Evolutionary conservation across 64 coral and sea anemone genomes (phyloP).

Genomic region (Anthopleura sola): DNA sequence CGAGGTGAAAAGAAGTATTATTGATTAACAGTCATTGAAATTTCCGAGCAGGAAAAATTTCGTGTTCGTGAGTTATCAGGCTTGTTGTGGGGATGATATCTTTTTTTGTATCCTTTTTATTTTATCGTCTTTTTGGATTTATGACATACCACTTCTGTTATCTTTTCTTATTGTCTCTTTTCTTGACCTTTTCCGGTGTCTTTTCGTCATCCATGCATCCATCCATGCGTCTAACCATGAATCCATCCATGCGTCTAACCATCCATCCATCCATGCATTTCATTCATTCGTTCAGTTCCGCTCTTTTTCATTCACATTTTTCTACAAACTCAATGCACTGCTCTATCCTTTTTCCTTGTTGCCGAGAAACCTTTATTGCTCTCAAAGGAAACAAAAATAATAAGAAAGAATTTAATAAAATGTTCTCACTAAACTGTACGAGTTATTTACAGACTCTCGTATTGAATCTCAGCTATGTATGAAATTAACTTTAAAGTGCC

Average conservation of each 20-base stretch:
- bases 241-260: too few species aligned
- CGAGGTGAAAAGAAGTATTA: not conserved
- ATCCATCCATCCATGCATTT: not conserved
- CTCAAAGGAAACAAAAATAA: too few species aligned
- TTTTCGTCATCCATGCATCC: not conserved
- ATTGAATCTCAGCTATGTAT: not conserved
- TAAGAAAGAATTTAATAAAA: too few species aligned
- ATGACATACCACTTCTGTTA: too few species aligned
- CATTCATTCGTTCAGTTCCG: not conserved
- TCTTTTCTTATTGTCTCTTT: not conserved
- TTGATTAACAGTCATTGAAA: not conserved
- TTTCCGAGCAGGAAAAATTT: not conserved
- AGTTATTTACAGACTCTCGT: not conserved
- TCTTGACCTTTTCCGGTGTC: not conserved
- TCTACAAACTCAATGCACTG: not conserved
- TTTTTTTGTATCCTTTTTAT: too few species aligned
- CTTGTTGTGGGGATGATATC: too few species aligned
- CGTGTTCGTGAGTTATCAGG: too few species aligned
- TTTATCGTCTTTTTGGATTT: too few species aligned
- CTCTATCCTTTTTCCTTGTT: not conserved
- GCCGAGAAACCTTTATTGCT: too few species aligned
- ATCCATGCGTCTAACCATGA: not conserved
- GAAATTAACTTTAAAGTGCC: not conserved
- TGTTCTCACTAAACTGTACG: too few species aligned
- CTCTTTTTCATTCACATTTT: not conserved